Evolutionary conservation across 2,113 vertebrate species (phyloP).

Genomic region (Daboia siamensis): DNA sequence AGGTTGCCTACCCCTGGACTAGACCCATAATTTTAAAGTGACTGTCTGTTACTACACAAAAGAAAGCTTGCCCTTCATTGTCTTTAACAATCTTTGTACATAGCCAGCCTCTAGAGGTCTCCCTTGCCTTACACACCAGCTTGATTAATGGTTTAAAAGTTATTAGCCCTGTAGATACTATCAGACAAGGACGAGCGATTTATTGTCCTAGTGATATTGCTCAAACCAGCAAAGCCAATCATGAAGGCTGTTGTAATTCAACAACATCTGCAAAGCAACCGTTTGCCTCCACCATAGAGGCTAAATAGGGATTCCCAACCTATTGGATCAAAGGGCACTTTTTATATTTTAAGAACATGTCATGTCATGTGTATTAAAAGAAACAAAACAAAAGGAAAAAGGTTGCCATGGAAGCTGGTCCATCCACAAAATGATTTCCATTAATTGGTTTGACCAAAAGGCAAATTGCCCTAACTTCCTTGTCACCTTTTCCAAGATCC

Average conservation of each 20-base stretch:
- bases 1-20: too few species aligned
- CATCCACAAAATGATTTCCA: neutral
- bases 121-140: neutral
- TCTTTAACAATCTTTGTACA: neutral
- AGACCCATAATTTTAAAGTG: neutral
- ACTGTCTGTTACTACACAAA: neutral
- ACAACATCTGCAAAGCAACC: neutral
- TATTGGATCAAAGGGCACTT: neutral
- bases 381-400: neutral
- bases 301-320: neutral
- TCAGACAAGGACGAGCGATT: neutral
- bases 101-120: slow-evolving; percentile 17
- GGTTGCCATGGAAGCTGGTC: neutral
- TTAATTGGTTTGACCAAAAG: neutral
- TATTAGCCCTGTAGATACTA: neutral
- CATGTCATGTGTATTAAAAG: neutral
- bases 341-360: neutral
- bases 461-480: neutral
- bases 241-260: neutral
- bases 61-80: neutral
- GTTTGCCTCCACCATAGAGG: neutral
- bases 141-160: neutral
- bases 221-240: neutral
- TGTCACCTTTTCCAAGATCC: neutral
- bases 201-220: neutral